Conservation (phyloP, 2,113 vertebrate species). For the Acrocephalus kingi region DNA sequence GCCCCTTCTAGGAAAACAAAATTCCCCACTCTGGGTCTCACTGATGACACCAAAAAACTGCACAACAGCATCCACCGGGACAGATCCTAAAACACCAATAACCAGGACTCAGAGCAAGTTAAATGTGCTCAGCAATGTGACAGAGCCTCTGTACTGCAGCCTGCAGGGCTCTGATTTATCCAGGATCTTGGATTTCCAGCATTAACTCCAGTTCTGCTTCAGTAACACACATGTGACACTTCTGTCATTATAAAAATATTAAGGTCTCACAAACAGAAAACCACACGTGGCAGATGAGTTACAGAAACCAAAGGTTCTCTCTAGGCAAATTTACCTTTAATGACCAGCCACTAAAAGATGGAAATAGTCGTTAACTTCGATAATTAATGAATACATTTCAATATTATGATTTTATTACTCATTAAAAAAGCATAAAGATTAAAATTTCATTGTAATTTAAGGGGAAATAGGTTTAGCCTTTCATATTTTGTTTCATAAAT, state of each 20-base stretch:
- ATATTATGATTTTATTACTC: conserved; percentile 43
- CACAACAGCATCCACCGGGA: not conserved
- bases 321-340: conserved; percentile 29
- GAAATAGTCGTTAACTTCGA: conserved; percentile 11
- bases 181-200: not conserved
- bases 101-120: not conserved
- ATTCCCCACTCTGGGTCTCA: not conserved
- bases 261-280: not conserved
- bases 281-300: not conserved
- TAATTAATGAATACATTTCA: conserved; percentile 44
- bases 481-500: not conserved
- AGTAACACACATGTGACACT: not conserved
- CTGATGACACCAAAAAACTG: not conserved
- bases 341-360: not conserved
- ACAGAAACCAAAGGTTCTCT: not conserved
- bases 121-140: not conserved
- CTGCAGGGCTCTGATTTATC: not conserved
- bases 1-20: not conserved
- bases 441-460: conserved; percentile 3
- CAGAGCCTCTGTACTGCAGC: not conserved
- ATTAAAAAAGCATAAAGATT: conserved; percentile 31
- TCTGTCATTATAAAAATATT: not conserved
- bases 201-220: not conserved
- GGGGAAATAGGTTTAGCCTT: not conserved
- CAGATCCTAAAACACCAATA: not conserved